Conservation (phyloP, 2,113 vertebrate genomes). For the Oryzias curvinotus region DNA sequence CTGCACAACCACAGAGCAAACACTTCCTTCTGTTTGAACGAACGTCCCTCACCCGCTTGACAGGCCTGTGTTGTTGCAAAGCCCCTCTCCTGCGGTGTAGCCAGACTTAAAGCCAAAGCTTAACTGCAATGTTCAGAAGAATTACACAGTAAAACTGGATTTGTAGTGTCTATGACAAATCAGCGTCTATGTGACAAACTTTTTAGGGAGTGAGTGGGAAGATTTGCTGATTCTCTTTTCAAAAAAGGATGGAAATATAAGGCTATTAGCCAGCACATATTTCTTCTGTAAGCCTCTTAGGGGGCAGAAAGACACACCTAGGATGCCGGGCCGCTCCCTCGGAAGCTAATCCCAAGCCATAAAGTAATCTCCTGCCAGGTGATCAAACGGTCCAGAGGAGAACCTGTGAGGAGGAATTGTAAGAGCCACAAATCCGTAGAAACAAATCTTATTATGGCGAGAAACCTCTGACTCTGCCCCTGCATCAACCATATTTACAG, state of each 20-base stretch:
- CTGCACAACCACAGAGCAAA: constrained; percentile 1
- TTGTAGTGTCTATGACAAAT: constrained; percentile 67
- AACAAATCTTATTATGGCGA: constrained; percentile 77
- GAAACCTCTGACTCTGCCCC: constrained; percentile 52
- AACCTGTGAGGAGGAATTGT: constrained; percentile 72
- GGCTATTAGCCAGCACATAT: constrained; percentile 72
- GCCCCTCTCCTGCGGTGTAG: constrained; percentile 52
- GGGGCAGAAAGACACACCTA: constrained; percentile 75
- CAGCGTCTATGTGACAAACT: constrained; percentile 60
- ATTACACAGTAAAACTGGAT: constrained; percentile 72
- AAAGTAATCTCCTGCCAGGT: constrained; percentile 75
- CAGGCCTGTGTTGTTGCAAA: constrained; percentile 58
- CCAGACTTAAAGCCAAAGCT: constrained; percentile 58
- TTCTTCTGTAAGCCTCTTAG: constrained; percentile 77
- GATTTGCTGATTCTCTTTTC: constrained; percentile 62
- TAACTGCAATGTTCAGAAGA: constrained; percentile 50
- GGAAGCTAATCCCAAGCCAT: constrained; percentile 70
- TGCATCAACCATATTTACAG: constrained; percentile 47
- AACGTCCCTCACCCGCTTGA: constrained; percentile 30
- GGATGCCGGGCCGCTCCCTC: constrained; percentile 65
- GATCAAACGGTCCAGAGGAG: constrained; percentile 75
- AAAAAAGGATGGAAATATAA: constrained; percentile 60
- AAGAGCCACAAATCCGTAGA: constrained; percentile 71
- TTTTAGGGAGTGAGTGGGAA: constrained; percentile 44
- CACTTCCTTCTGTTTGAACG: neutral